Evolutionary conservation across 2,888 invertebrate genomes (phyloP).

Genomic region (Dione juno): DNA sequence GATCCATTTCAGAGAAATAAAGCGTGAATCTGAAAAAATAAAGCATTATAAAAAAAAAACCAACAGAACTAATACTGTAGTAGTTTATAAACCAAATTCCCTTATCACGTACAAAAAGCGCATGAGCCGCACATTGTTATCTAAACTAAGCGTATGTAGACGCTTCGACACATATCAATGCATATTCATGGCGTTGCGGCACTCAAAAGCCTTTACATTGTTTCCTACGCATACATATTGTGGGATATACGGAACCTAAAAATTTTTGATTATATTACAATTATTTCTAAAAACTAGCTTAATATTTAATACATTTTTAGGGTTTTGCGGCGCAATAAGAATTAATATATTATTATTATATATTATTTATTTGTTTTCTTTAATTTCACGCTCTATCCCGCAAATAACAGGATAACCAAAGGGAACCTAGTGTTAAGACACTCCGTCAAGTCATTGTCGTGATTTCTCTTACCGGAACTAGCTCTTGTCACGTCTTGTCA

Average conservation of each 20-base stretch:
- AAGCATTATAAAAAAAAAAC: neutral
- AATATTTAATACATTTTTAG: too few relatives aligned
- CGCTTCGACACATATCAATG: constrained; percentile 47
- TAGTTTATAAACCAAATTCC: constrained; percentile 26
- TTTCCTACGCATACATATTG: constrained; percentile 42
- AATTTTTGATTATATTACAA: constrained; percentile 6
- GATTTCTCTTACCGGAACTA: too few relatives aligned
- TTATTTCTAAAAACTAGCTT: neutral
- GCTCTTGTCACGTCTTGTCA: too few relatives aligned
- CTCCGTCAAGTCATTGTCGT: too few relatives aligned
- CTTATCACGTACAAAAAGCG: constrained; percentile 36
- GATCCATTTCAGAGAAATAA: too few relatives aligned
- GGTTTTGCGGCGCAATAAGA: too few relatives aligned
- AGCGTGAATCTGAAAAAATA: too few relatives aligned
- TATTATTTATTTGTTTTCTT: too few relatives aligned
- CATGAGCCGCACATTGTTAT: constrained; percentile 37
- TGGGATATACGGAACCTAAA: constrained; percentile 30
- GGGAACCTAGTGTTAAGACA: too few relatives aligned
- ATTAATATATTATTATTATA: too few relatives aligned
- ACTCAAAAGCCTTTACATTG: constrained; percentile 49
- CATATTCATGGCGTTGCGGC: constrained; percentile 49
- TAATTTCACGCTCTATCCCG: too few relatives aligned
- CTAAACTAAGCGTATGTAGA: constrained; percentile 44
- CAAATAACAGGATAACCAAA: too few relatives aligned
- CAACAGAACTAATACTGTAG: neutral